phyloP scores from a whole-genome alignment of 64 coral and sea anemone species.

The Montipora foliosa region DNA sequence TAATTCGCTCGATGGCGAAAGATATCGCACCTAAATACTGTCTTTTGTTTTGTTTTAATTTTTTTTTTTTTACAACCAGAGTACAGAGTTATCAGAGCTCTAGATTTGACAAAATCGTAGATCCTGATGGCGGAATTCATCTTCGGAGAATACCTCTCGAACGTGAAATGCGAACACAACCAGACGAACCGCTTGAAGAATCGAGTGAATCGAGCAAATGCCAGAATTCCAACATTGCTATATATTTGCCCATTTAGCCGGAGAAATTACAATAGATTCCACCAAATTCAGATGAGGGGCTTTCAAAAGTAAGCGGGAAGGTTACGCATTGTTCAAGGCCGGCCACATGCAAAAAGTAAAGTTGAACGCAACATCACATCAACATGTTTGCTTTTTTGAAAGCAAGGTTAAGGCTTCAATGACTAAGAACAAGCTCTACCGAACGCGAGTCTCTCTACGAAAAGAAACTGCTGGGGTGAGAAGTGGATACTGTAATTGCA shows the following conservation, averaged over 20 bases:
- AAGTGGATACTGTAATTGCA: constrained; percentile 26
- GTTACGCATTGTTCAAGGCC: constrained; percentile 46
- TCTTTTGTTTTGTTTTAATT: not conserved
- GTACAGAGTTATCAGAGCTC: constrained; percentile 17
- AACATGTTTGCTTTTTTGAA: constrained; percentile 47
- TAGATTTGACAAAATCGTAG: constrained; percentile 28
- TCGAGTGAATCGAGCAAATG: not conserved
- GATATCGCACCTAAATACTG: not conserved
- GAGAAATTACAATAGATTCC: not conserved
- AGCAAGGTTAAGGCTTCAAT: constrained; percentile 27
- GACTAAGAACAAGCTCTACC: constrained; percentile 37
- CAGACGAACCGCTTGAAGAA: not conserved
- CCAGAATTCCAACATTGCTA: constrained; percentile 50
- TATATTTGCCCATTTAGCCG: constrained; percentile 36
- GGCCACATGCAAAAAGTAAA: constrained; percentile 24
- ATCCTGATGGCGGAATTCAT: constrained; percentile 42
- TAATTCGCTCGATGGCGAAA: not conserved
- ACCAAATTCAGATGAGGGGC: constrained; percentile 33
- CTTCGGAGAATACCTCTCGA: constrained; percentile 1
- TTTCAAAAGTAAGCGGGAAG: constrained; percentile 53
- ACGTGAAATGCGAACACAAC: not conserved
- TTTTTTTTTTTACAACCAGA: not conserved
- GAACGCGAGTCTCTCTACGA: constrained; percentile 10
- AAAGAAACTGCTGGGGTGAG: constrained; percentile 18
- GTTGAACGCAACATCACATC: constrained; percentile 7